These are phyloP conservation scores for Macropus fuliginosus DNA, from an alignment of 2,797 vertebrate species.

Conservation along the genomic window DNA sequence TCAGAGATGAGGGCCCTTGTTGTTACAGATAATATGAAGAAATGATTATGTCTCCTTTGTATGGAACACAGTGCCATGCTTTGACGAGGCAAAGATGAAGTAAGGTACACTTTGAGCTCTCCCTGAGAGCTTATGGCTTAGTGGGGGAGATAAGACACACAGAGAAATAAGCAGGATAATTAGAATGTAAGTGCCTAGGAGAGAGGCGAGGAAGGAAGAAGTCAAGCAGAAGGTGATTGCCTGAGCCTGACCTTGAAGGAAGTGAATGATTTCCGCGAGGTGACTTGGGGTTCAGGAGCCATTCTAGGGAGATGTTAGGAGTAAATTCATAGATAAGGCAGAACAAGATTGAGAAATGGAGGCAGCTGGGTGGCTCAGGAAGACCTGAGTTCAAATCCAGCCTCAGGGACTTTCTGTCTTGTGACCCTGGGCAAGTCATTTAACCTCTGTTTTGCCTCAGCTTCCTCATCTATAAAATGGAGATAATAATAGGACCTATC, in stretches of 20 bases:
- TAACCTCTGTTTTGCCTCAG: background rate
- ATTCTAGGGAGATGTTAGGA: background rate
- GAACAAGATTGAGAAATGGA: background rate
- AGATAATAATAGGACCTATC: background rate
- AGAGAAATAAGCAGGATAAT: background rate
- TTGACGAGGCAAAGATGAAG: background rate
- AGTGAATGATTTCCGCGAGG: background rate
- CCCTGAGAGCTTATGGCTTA: background rate
- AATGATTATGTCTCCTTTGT: background rate
- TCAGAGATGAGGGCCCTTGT: background rate
- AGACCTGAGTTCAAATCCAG: background rate
- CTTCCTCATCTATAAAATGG: background rate
- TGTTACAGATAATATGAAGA: background rate
- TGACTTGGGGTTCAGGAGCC: background rate
- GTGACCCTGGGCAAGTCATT: background rate
- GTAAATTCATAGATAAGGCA: background rate
- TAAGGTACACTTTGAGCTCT: background rate
- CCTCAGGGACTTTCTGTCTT: background rate
- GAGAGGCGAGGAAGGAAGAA: background rate
- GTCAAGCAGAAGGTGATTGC: background rate
- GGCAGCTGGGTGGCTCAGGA: background rate
- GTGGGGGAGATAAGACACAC: background rate
- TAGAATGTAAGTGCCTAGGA: background rate
- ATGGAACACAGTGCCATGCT: background rate
- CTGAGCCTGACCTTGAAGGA: background rate